These are phyloP conservation scores for Egretta garzetta DNA, from an alignment of 2,113 vertebrate species.

Conservation along the genomic window DNA sequence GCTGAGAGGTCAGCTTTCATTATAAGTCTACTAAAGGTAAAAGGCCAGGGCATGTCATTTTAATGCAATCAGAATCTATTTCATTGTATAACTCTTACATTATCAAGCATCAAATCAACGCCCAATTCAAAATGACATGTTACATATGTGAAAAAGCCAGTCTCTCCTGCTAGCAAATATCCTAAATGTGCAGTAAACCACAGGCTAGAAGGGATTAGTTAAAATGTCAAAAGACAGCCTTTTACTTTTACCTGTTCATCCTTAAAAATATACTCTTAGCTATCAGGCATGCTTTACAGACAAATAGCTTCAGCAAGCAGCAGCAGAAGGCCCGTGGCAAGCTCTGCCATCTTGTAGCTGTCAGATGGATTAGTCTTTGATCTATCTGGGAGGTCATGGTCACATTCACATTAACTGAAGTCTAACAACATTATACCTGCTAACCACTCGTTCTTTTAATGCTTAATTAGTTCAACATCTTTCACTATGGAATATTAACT, in stretches of 20 bases:
- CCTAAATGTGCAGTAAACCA: constrained; percentile 88
- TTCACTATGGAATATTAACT: constrained; percentile 26
- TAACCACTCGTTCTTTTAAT: constrained; percentile 62
- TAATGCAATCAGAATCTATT: constrained; percentile 85
- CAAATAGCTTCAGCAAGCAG: constrained; percentile 74
- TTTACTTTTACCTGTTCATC: constrained; percentile 92
- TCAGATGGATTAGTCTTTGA: constrained; percentile 88
- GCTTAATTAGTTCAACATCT: constrained; percentile 67
- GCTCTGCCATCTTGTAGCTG: constrained; percentile 89
- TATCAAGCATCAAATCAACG: constrained; percentile 73
- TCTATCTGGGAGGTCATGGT: constrained; percentile 81
- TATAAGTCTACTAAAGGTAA: constrained; percentile 72
- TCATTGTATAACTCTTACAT: constrained; percentile 78
- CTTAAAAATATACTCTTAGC: constrained; percentile 89
- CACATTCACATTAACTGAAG: constrained; percentile 63
- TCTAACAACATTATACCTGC: constrained; percentile 74
- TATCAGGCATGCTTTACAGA: constrained; percentile 86
- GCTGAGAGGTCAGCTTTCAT: constrained; percentile 71
- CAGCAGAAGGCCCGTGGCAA: constrained; percentile 83
- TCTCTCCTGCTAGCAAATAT: constrained; percentile 91
- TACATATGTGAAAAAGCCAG: constrained; percentile 98
- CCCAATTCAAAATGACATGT: constrained; percentile 89
- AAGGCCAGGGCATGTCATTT: constrained; percentile 81
- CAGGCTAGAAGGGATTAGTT: constrained; percentile 90
- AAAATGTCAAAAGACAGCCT: constrained; percentile 97